Conservation (phyloP, 2,113 vertebrate genomes). For the Panurus biarmicus region DNA sequence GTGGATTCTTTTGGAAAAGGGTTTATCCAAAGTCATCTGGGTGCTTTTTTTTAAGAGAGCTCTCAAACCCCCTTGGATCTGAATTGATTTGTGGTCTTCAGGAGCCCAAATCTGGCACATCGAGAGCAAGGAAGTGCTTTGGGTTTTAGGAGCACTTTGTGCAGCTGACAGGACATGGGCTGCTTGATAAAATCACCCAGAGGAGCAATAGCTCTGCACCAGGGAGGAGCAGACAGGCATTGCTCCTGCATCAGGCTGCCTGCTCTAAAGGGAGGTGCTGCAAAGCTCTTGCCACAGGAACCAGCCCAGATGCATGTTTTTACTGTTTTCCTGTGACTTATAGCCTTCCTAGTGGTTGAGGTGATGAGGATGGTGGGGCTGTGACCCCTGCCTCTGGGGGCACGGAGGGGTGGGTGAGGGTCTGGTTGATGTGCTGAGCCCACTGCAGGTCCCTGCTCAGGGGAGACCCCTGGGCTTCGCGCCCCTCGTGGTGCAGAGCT, state of each 20-base stretch:
- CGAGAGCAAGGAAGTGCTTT: background rate
- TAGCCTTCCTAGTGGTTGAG: background rate
- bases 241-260: background rate
- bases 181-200: background rate
- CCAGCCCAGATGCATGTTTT: fast-evolving
- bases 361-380: fast-evolving
- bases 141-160: background rate
- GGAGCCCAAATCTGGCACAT: background rate
- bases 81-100: background rate
- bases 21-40: background rate
- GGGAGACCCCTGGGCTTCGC: background rate
- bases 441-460: background rate
- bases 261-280: background rate
- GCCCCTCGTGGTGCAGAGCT: fast-evolving
- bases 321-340: background rate
- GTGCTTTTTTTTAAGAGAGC: background rate
- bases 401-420: fast-evolving
- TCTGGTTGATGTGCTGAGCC: background rate
- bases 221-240: background rate
- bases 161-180: background rate
- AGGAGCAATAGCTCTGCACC: background rate
- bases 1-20: background rate
- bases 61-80: background rate
- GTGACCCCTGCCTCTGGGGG: background rate
- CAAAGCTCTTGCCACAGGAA: background rate